Evolutionary conservation across 2,113 vertebrate genomes (phyloP).

Genomic region (Electrona antarctica): DNA sequence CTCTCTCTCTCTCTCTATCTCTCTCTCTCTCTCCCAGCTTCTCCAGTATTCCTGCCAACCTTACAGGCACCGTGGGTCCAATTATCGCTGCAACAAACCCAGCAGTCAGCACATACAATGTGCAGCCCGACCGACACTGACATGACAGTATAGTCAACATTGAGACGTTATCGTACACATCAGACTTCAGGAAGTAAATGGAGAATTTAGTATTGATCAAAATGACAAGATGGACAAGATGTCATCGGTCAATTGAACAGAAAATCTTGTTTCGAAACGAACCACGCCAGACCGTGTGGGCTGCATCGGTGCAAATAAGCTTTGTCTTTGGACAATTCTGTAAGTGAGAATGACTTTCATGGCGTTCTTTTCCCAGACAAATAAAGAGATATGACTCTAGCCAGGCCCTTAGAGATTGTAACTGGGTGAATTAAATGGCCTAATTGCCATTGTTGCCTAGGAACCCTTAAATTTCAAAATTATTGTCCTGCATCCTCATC

Average conservation of each 20-base stretch:
- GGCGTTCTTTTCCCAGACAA: constrained; percentile 54
- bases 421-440: constrained; percentile 63
- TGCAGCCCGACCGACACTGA: constrained; percentile 77
- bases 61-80: constrained; percentile 94
- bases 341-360: constrained; percentile 54
- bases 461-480: constrained; percentile 67
- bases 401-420: constrained; percentile 51
- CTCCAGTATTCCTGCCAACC: constrained; percentile 84
- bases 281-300: constrained; percentile 17
- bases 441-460: constrained; percentile 71
- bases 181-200: constrained; percentile 18
- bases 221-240: neutral
- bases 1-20: constrained; percentile 28
- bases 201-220: constrained; percentile 15
- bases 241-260: constrained; percentile 21
- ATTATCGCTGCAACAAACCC: constrained; percentile 80
- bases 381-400: constrained; percentile 58
- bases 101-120: constrained; percentile 63
- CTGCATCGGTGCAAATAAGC: constrained; percentile 37
- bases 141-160: constrained; percentile 24
- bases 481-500: constrained; percentile 63
- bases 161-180: constrained; percentile 39
- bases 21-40: constrained; percentile 32
- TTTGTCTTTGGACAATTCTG: constrained; percentile 54
- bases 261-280: constrained; percentile 19